Evolutionary conservation across 2,113 vertebrate species (phyloP).

Genomic region (Atherinomorus stipes): DNA sequence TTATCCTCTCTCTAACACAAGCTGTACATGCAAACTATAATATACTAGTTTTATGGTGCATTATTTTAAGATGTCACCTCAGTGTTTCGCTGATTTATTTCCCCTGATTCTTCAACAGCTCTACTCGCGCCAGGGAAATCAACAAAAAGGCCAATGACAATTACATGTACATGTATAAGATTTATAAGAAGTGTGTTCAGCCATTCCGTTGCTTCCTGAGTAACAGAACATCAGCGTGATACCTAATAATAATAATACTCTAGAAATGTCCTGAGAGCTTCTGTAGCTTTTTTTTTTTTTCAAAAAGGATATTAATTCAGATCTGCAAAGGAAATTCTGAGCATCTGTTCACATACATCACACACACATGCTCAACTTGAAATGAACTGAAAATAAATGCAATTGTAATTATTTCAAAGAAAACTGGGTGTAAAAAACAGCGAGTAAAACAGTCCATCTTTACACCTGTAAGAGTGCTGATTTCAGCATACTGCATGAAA

Average conservation of each 20-base stretch:
- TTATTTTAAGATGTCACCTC: slow-evolving; percentile 34
- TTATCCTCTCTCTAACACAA: slow-evolving; percentile 17
- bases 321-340: slow-evolving; percentile 18
- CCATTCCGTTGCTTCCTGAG: slow-evolving; percentile 48
- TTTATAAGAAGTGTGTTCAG: slow-evolving; percentile 56
- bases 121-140: slow-evolving; percentile 62
- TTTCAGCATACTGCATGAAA: not conserved
- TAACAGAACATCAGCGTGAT: slow-evolving; percentile 49
- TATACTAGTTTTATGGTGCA: slow-evolving; percentile 27
- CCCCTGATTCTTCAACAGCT: slow-evolving; percentile 46
- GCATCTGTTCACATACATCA: not conserved
- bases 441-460: slow-evolving; percentile 4
- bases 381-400: not conserved
- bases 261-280: slow-evolving; percentile 15
- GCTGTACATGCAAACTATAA: slow-evolving; percentile 20
- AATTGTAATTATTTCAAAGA: not conserved
- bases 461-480: slow-evolving; percentile 8
- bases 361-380: not conserved
- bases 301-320: slow-evolving; percentile 11
- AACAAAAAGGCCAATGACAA: slow-evolving; percentile 64
- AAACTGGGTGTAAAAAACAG: not conserved
- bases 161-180: slow-evolving; percentile 73
- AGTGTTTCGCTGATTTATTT: slow-evolving; percentile 68
- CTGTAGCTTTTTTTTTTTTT: too few species aligned
- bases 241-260: slow-evolving; percentile 42